These are phyloP conservation scores for Tupaia chinensis DNA, from an alignment of 2,113 vertebrate species.

Conservation along the genomic window DNA sequence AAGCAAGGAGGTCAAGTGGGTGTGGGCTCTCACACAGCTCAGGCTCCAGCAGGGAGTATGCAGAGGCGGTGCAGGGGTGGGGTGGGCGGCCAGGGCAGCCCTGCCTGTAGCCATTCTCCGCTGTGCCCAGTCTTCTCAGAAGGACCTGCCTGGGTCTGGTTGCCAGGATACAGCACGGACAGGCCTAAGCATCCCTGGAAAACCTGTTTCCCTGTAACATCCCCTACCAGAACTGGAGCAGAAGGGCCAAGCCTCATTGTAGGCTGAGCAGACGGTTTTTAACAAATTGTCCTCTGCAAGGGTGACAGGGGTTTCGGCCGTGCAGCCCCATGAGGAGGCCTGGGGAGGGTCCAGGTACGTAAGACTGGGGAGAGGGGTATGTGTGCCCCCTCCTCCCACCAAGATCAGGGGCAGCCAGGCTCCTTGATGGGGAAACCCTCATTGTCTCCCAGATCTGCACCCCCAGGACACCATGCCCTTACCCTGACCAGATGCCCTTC, in stretches of 20 bases:
- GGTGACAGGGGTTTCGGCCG: conserved; percentile 26
- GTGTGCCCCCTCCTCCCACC: rapidly evolving
- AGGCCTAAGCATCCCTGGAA: conserved; percentile 67
- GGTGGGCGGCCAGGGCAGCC: neutral
- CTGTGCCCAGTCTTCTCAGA: conserved; percentile 25
- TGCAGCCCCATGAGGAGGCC: neutral
- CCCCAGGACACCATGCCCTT: neutral
- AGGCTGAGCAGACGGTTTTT: conserved; percentile 56
- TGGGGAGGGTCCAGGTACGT: neutral
- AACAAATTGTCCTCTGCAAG: conserved; percentile 60
- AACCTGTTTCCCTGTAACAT: conserved; percentile 60
- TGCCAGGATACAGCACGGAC: conserved; percentile 78
- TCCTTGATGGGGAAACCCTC: neutral
- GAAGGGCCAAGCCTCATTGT: conserved; percentile 60
- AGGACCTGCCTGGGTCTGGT: conserved; percentile 72
- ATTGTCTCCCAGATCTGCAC: neutral
- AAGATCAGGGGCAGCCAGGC: neutral
- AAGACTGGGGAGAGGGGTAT: rapidly evolving
- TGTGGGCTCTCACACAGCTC: neutral
- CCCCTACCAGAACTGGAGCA: conserved; percentile 1
- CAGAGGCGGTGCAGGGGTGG: rapidly evolving
- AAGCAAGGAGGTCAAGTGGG: neutral
- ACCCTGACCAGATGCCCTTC: rapidly evolving
- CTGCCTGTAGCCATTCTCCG: neutral
- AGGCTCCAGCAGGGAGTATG: neutral